Evolutionary conservation across 2,797 vertebrate genomes (phyloP).

Genomic region (Pangasius mekongensis): DNA sequence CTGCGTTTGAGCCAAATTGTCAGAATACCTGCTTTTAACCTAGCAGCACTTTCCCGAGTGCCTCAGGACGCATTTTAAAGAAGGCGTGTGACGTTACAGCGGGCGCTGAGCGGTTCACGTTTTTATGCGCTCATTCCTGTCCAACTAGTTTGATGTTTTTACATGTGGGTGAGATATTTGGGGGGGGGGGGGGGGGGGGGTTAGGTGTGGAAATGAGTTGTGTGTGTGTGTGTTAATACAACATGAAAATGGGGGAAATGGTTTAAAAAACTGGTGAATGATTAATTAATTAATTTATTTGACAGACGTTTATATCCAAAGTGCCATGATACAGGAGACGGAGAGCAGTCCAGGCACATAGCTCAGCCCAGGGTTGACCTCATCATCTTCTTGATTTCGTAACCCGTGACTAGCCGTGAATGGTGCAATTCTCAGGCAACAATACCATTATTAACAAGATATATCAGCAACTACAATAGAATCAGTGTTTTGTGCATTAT

Average conservation of each 20-base stretch:
- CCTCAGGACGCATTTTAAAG: slow-evolving; percentile 38
- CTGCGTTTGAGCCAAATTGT: slow-evolving; percentile 26
- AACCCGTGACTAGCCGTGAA: neutral
- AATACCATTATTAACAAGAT: neutral
- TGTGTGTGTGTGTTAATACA: neutral
- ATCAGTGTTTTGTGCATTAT: neutral
- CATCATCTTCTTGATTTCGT: neutral
- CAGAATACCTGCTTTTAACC: slow-evolving; percentile 48
- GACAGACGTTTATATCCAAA: neutral
- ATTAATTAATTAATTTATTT: neutral
- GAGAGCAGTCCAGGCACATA: neutral
- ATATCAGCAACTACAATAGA: neutral
- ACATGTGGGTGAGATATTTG: neutral
- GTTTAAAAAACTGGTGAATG: neutral
- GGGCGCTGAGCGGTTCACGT: neutral
- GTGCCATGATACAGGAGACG: neutral
- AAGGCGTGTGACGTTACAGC: slow-evolving; percentile 7
- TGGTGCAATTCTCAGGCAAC: neutral
- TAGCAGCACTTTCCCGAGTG: neutral
- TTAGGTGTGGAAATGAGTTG: neutral
- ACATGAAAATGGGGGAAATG: neutral
- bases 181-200: too few species aligned
- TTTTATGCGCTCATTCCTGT: slow-evolving; percentile 23
- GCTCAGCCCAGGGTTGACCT: neutral
- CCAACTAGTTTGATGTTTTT: slow-evolving; percentile 14